Percentiles rank a stretch among this genome's conserved stretches.
phyloP scores from a whole-genome alignment of 2,113 vertebrate species.

The Orcinus orca region DNA sequence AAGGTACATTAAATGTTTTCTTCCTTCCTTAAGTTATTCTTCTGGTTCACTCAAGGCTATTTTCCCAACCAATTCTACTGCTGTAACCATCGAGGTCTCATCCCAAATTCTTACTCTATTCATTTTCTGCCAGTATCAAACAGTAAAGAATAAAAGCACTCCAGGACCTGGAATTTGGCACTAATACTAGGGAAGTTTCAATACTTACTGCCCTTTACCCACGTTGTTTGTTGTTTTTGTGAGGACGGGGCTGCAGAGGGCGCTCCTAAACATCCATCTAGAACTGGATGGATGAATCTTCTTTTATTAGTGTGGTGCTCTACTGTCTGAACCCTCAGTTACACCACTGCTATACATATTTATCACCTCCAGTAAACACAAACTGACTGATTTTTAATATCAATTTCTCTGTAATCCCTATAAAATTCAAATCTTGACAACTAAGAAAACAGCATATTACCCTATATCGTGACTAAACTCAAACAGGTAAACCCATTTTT shows the following conservation, averaged over 20 bases:
- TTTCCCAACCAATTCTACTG: not conserved
- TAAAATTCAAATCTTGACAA: slow-evolving; percentile 4
- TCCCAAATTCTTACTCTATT: not conserved
- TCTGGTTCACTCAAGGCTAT: not conserved
- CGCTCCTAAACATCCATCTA: not conserved
- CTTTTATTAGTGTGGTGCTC: not conserved
- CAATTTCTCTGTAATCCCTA: not conserved
- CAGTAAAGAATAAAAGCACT: not conserved
- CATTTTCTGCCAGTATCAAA: slow-evolving; percentile 12
- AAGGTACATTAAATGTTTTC: slow-evolving; percentile 1
- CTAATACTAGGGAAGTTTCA: not conserved
- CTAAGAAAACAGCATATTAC: not conserved
- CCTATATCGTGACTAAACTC: not conserved
- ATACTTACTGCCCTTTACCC: not conserved
- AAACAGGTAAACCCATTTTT: slow-evolving; percentile 1
- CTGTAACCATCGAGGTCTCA: not conserved
- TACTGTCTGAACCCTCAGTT: not conserved
- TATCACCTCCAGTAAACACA: slow-evolving; percentile 6
- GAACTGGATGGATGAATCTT: not conserved
- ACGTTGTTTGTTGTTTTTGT: not conserved
- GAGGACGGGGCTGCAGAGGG: rapidly evolving
- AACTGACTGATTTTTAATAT: not conserved
- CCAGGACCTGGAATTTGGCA: not conserved
- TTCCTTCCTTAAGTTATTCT: not conserved
- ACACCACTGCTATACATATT: not conserved